Base-by-base conservation (phyloP, 2,888 invertebrate genomes). In the Pandemis heparana region DNA sequence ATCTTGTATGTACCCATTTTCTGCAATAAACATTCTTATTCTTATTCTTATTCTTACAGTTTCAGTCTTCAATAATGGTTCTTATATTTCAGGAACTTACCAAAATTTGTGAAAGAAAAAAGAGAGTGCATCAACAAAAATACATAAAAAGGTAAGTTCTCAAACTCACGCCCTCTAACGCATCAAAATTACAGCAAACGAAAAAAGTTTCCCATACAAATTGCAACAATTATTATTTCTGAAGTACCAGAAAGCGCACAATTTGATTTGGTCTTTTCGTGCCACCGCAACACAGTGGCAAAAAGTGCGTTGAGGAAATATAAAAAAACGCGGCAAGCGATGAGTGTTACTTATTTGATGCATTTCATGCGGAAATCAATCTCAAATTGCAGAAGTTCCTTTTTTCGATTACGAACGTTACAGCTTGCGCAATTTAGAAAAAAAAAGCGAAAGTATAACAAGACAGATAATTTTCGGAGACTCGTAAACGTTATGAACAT, bases 341-440 rank as follows among this genome's bases (percentile, higher is more conserved):
- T 86, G 85, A 88, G 86, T 88, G 85, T 87, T 84, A 84, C 85
- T 89, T 89, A 89, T 94, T 92, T 86, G 86, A 81, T 77, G 81
- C 81, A 87, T 85, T 87, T 91, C 92, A 88, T 88, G 92, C 93
- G 94, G 94, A 94, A 92, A 91, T 90, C 86, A 87, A 87, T 92
- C 93, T 94, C 93, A 91, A 92, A 92, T 94, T 94, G 92, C 94
- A 91, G 87, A 82, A 85, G 84, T 82, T 86, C 78, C 80, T 82
- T 85, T 89, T 91, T 91, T 90, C 90, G 91, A 91, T 89, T 88
- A 83, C 83, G 75, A 76, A 78, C 77, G 76, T 78, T 76, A 60
- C 51, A 64, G 64, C 73, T 69, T 69, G 64, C 16, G 69, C 60
- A 60, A 41, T 59, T 48, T 69, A 7, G 39, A 12, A 14, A 65